Conservation (phyloP, 2,797 vertebrate genomes). For the Xenops minutus region DNA sequence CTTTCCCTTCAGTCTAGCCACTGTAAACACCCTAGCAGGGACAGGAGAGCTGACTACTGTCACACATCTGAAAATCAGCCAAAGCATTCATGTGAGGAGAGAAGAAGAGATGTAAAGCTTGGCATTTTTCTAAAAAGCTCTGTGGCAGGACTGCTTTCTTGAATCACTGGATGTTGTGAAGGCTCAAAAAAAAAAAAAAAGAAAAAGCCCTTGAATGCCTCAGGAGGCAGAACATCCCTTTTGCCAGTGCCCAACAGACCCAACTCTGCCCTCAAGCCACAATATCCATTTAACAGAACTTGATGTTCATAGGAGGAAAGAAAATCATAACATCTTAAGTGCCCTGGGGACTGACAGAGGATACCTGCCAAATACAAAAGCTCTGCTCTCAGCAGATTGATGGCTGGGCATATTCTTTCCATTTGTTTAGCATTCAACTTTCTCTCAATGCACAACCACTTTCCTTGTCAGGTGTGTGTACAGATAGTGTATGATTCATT, state of each 20-base stretch:
- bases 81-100: not conserved
- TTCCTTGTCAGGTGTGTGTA: not conserved
- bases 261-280: not conserved
- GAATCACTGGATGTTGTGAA: not conserved
- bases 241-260: not conserved
- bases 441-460: not conserved
- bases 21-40: not conserved
- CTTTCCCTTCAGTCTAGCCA: not conserved
- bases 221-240: not conserved
- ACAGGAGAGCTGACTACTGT: not conserved
- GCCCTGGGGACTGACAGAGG: not conserved
- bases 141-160: not conserved
- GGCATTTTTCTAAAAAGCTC: not conserved
- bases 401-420: not conserved
- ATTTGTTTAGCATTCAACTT: not conserved
- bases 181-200: not conserved
- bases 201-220: not conserved
- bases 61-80: not conserved
- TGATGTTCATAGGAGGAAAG: slow-evolving; percentile 7
- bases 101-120: not conserved
- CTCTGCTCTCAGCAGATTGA: slow-evolving; percentile 24
- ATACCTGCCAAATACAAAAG: slow-evolving; percentile 41
- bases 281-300: not conserved
- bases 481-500: not conserved
- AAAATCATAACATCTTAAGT: not conserved